Evolutionary conservation across 1,140 invertebrate genomes (phyloP).

Genomic region (Drosophila aff.): DNA sequence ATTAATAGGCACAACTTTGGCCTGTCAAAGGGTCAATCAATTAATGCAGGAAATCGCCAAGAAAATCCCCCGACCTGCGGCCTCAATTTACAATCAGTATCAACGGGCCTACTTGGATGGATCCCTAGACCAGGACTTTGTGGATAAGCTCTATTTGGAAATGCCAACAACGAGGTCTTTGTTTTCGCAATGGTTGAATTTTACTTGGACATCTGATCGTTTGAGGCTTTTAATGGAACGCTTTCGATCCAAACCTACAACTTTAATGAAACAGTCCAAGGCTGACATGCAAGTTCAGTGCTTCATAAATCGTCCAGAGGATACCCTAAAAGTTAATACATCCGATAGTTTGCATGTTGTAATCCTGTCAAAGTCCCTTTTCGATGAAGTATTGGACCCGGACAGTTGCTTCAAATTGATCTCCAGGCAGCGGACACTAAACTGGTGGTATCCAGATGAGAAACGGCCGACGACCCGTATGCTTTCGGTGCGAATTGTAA

Average conservation of each 20-base stretch:
- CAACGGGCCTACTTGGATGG: background rate
- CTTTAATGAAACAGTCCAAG: too few relatives aligned
- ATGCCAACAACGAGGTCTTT: background rate
- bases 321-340: background rate
- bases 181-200: constrained; percentile 12
- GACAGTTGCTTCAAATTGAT: constrained; percentile 36
- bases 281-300: constrained; percentile 21
- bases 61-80: constrained; percentile 10
- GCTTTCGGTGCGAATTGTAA: constrained; percentile 39
- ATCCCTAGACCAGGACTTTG: background rate
- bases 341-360: constrained; percentile 35
- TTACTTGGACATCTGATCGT: constrained; percentile 38
- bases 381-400: constrained; percentile 12
- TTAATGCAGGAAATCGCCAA: constrained; percentile 23
- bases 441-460: constrained; percentile 66
- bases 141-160: constrained; percentile 7
- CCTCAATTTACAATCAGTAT: constrained; percentile 22
- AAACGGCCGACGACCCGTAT: constrained; percentile 30
- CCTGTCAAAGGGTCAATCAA: constrained; percentile 17
- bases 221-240: background rate
- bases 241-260: fast-evolving
- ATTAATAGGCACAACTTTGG: background rate
- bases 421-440: constrained; percentile 18
- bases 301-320: background rate
- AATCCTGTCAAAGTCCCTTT: background rate